phyloP scores from a whole-genome alignment of 2,113 vertebrate species.

The Albula glossodonta region DNA sequence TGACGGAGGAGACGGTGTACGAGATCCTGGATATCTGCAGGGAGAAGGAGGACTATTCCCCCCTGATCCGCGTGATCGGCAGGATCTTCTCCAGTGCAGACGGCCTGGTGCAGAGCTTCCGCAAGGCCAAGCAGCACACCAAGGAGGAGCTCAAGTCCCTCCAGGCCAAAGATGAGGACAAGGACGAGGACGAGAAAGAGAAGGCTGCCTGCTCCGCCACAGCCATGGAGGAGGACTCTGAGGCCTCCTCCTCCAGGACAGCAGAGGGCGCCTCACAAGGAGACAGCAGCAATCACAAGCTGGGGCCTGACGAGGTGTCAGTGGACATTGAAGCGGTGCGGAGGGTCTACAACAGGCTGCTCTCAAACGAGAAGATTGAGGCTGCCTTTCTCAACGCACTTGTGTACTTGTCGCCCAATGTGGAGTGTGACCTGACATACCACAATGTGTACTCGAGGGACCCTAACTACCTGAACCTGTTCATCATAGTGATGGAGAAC shows the following conservation, averaged over 20 bases:
- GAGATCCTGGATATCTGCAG: conserved; percentile 87
- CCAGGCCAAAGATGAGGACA: conserved; percentile 95
- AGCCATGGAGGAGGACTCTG: conserved; percentile 85
- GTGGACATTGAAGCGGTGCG: conserved; percentile 89
- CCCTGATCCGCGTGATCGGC: conserved; percentile 87
- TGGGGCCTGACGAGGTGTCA: conserved; percentile 79
- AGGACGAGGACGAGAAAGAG: conserved; percentile 97
- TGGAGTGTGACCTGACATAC: conserved; percentile 96
- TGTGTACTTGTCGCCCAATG: conserved; percentile 91
- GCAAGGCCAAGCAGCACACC: conserved; percentile 77
- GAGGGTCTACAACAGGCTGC: conserved; percentile 86
- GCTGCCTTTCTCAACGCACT: conserved; percentile 93
- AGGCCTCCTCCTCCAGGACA: conserved; percentile 72
- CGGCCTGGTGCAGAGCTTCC: conserved; percentile 89
- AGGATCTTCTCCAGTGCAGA: conserved; percentile 91
- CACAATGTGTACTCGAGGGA: conserved; percentile 91
- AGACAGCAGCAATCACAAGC: conserved; percentile 70
- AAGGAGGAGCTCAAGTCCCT: conserved; percentile 90
- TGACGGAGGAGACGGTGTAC: conserved; percentile 88
- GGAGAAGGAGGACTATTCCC: conserved; percentile 86
- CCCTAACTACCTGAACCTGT: conserved; percentile 95
- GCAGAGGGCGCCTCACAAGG: conserved; percentile 74
- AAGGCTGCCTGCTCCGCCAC: conserved; percentile 81
- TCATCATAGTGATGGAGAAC: conserved; percentile 96
- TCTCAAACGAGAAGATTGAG: conserved; percentile 88